Evolutionary conservation across 1,140 invertebrate species (phyloP), one percentile per base, ranked within the genome.

Genomic region (Meteorus sp.): DNA sequence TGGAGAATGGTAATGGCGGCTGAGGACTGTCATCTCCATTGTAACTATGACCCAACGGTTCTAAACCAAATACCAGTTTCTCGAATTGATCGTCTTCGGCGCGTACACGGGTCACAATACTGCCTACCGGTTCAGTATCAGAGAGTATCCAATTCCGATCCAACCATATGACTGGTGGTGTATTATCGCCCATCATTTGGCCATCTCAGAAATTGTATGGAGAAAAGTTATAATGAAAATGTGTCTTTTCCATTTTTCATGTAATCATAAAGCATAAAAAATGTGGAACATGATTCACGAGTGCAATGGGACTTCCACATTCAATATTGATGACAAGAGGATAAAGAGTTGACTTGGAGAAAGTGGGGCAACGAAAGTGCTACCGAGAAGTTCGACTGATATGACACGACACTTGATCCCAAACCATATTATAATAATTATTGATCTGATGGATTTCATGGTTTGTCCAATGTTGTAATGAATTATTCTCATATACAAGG

Each of bases 101-200:
- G 8, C 74, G 72, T 1, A 86, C 85, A 27, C 83, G 78, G 1
- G 83, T 83, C 8, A 90, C 84, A 8, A 86, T 75, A 11, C 81
- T 81, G 31, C 88, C 88, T 3, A 90, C 81, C 11, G 82, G 75
- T 63, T 89, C 87, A 0, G 80, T 80, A 64, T 89, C 87, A 5
- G 77, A 74, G 37, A 91, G 83, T 3, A 82, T 73, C 88, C 89
- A 90, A 64, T 87, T 84, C 47, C 88, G 75, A 11, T 87, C 83
- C 17, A 89, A 66, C 57, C 70, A 78, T 67, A 86, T 74, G 7
- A 76, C 67, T 0, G 82, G 82, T 7, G 83, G 83, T 4, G 81
- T 78, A 52, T 81, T 80, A 23, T 79, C 77, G 47, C 66, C 73
- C 19, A 69, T 67, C 19, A 69, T 67, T 41, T 79, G 72, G 53